phyloP scores from a whole-genome alignment of 2,797 vertebrate genomes.

The Neopelma chrysocephalum region DNA sequence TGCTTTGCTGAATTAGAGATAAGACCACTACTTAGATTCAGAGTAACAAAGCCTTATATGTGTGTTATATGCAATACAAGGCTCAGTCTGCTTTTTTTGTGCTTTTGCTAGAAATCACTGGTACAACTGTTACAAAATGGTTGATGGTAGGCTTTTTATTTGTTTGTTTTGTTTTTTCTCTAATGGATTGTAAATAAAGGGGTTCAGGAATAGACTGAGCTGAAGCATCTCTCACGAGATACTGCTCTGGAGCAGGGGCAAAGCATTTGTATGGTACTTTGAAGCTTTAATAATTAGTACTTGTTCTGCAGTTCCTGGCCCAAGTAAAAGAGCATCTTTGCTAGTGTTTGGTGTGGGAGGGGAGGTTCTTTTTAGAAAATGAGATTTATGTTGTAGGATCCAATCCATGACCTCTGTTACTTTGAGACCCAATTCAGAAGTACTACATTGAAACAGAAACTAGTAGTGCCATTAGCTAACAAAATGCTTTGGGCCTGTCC shows the following conservation, averaged over 20 bases:
- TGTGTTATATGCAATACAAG: fast-evolving
- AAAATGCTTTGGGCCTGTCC: not conserved
- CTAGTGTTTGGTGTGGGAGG: not conserved
- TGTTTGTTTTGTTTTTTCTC: not conserved
- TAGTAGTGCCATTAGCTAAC: not conserved
- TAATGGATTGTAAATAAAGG: not conserved
- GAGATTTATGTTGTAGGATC: not conserved
- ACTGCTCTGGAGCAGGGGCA: not conserved
- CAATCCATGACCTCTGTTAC: not conserved
- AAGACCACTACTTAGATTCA: not conserved
- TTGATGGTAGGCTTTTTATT: not conserved
- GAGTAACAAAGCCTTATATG: not conserved
- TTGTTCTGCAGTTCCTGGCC: not conserved
- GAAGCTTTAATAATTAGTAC: conserved; percentile 11
- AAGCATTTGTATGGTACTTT: not conserved
- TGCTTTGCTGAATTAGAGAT: not conserved
- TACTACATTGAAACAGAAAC: not conserved
- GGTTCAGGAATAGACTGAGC: not conserved
- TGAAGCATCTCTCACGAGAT: not conserved
- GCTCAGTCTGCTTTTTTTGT: not conserved
- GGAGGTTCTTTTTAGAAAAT: not conserved
- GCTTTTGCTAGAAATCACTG: not conserved
- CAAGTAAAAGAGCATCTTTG: not conserved
- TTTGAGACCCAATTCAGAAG: not conserved
- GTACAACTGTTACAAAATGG: not conserved